phyloP scores from a whole-genome alignment of 1,140 invertebrate species.

The Ips typographus region DNA sequence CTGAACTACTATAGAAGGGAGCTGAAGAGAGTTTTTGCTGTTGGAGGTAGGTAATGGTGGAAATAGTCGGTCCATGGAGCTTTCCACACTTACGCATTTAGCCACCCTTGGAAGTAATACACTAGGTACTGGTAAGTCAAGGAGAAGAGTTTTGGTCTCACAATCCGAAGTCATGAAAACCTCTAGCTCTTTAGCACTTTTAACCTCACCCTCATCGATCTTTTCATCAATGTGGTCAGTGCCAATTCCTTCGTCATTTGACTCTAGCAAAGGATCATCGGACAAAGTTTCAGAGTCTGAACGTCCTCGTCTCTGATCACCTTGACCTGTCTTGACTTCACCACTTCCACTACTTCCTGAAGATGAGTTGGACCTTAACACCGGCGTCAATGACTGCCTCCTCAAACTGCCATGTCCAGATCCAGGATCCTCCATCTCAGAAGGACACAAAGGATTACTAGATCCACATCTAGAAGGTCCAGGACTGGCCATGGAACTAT shows the following conservation, averaged over 20 bases:
- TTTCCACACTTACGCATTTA: conserved; percentile 42
- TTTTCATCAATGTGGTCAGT: conserved; percentile 66
- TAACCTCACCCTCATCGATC: conserved; percentile 63
- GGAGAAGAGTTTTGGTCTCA: conserved; percentile 45
- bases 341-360: conserved; percentile 51
- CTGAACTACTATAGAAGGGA: conserved; percentile 65
- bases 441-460: conserved; percentile 71
- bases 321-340: conserved; percentile 40
- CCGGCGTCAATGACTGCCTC: conserved; percentile 53
- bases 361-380: conserved; percentile 57
- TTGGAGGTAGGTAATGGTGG: conserved; percentile 31
- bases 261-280: conserved; percentile 66
- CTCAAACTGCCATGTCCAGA: conserved; percentile 48
- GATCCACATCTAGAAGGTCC: conserved; percentile 75
- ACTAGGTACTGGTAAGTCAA: conserved; percentile 51
- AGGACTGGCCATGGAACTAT: conserved; percentile 78
- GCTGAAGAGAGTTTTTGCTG: conserved; percentile 53
- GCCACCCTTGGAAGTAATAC: conserved; percentile 39
- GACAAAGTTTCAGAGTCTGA: conserved; percentile 70
- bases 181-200: conserved; percentile 67
- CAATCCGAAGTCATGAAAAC: conserved; percentile 57
- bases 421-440: conserved; percentile 67
- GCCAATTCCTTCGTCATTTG: conserved; percentile 71
- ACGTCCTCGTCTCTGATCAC: conserved; percentile 55
- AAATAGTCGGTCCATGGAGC: conserved; percentile 51